phyloP scores from a whole-genome alignment of 2,797 vertebrate species.

The Poecilia gillii region DNA sequence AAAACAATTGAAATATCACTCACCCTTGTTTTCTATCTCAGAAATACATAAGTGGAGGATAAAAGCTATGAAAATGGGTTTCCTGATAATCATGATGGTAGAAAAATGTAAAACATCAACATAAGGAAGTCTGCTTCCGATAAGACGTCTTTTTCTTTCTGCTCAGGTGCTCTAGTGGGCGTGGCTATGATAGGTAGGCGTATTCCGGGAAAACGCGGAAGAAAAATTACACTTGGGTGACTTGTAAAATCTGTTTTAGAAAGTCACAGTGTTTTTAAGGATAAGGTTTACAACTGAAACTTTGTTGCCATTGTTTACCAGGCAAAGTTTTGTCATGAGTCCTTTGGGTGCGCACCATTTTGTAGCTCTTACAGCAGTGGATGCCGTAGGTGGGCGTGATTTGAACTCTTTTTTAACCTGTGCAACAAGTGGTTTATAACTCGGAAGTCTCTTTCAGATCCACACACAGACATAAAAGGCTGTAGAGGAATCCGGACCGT shows the following conservation, averaged over 20 bases:
- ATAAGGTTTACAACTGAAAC: neutral
- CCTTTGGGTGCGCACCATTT: neutral
- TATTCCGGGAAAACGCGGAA: neutral
- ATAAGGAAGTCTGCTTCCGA: rapidly evolving
- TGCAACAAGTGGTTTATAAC: no score
- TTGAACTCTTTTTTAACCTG: no score
- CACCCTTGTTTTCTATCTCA: slow-evolving; percentile 55
- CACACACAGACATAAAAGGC: no score
- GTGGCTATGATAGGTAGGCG: slow-evolving; percentile 41
- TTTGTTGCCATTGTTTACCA: neutral
- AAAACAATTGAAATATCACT: slow-evolving; percentile 5
- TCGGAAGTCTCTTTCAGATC: no score
- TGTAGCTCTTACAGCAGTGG: neutral
- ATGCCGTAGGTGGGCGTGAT: no score
- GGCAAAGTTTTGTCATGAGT: neutral
- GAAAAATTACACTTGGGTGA: neutral
- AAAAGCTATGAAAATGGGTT: neutral
- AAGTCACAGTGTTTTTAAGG: neutral
- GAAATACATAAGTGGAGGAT: slow-evolving; percentile 33
- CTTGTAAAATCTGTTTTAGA: neutral
- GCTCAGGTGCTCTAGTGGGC: slow-evolving; percentile 26
- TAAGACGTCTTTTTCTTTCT: neutral
- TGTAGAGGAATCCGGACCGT: no score
- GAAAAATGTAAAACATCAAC: neutral
- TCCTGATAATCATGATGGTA: slow-evolving; percentile 42